A percentile compares a stretch with the other conserved stretches of the same genome.
Conservation (phyloP, 2,888 invertebrate genomes). For the Morpho deidamia region DNA sequence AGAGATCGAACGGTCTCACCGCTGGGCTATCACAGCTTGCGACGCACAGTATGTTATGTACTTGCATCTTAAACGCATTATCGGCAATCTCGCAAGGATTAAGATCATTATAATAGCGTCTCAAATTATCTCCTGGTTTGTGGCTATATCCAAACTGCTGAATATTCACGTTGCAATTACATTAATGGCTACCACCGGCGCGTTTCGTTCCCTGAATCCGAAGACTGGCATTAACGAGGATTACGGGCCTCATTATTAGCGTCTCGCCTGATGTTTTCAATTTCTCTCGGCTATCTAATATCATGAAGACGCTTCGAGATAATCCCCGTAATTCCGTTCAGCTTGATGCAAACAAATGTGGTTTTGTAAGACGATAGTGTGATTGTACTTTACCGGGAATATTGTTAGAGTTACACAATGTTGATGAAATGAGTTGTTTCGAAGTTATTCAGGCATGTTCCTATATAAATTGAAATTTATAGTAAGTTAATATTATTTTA, state of each 20-base stretch:
- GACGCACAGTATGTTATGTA: too few relatives aligned
- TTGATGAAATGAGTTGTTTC: too few relatives aligned
- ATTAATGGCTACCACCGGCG: slow-evolving; percentile 37
- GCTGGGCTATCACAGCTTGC: too few relatives aligned
- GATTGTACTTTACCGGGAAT: too few relatives aligned
- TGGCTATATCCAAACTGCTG: slow-evolving; percentile 18
- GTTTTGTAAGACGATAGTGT: too few relatives aligned
- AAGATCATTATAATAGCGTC: neutral
- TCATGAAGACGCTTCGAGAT: neutral
- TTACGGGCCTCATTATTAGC: slow-evolving; percentile 18
- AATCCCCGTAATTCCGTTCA: neutral
- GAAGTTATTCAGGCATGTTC: too few relatives aligned
- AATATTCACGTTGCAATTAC: slow-evolving; percentile 48
- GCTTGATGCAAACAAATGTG: too few relatives aligned
- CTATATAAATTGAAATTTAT: too few relatives aligned
- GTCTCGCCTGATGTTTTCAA: slow-evolving; percentile 17
- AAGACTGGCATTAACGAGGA: slow-evolving; percentile 22
- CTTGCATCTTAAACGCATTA: too few relatives aligned
- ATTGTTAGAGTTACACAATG: too few relatives aligned
- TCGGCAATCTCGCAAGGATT: neutral
- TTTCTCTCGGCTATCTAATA: slow-evolving; percentile 12
- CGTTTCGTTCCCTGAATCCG: slow-evolving; percentile 31
- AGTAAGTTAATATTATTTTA: too few relatives aligned
- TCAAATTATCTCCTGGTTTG: slow-evolving; percentile 2
- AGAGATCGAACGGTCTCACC: too few relatives aligned